These are phyloP conservation scores for Zootoca vivipara DNA, from an alignment of 2,113 vertebrate species.

Conservation along the genomic window DNA sequence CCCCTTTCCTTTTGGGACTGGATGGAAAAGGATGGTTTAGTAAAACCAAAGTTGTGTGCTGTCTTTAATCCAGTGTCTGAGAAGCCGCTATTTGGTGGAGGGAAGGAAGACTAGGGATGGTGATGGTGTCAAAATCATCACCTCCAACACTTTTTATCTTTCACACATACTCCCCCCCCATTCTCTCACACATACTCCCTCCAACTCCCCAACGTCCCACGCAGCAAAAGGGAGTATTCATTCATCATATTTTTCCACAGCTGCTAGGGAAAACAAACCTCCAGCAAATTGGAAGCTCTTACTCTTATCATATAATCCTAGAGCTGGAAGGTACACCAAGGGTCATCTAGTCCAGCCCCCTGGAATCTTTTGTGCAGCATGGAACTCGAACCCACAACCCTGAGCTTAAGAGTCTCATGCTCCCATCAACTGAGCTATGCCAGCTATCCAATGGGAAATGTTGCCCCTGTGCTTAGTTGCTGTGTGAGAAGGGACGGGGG, in stretches of 20 bases:
- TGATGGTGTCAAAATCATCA: too few species aligned
- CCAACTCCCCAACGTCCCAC: background rate
- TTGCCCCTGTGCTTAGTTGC: background rate
- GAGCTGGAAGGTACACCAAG: too few species aligned
- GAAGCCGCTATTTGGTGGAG: too few species aligned
- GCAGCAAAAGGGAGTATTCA: background rate
- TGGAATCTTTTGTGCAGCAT: too few species aligned
- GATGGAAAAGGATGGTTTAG: background rate
- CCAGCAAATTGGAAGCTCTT: background rate
- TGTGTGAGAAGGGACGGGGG: background rate
- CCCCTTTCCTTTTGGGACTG: background rate
- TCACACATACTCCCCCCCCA: background rate
- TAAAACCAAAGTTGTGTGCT: background rate
- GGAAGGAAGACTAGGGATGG: too few species aligned
- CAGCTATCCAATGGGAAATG: too few species aligned
- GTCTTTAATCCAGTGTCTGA: too few species aligned
- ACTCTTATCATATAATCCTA: too few species aligned
- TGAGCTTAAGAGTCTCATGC: too few species aligned
- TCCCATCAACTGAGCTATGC: too few species aligned
- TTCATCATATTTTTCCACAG: background rate
- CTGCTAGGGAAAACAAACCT: background rate
- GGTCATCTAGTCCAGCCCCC: too few species aligned
- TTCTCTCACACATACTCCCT: background rate
- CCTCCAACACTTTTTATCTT: background rate
- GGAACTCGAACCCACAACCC: too few species aligned